phyloP scores from a whole-genome alignment of 2,113 vertebrate species.

The Irena cyanogastra region DNA sequence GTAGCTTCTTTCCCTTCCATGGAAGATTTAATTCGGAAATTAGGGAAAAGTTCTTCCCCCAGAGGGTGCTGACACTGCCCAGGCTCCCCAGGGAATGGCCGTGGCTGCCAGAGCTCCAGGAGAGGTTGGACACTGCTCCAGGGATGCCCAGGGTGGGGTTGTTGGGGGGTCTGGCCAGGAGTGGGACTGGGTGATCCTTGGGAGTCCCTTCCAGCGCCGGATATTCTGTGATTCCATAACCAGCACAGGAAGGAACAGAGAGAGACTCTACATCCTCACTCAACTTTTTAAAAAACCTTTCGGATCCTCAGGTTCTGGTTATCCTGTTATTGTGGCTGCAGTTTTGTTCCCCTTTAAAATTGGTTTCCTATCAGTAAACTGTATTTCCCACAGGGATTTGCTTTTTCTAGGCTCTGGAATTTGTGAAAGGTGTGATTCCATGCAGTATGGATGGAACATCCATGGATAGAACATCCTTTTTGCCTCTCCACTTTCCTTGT shows the following conservation, averaged over 20 bases:
- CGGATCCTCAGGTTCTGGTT: not conserved
- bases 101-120: not conserved
- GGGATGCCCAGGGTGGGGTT: rapidly evolving
- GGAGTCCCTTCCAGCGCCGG: not conserved
- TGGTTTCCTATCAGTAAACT: not conserved
- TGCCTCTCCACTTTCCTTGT: not conserved
- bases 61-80: not conserved
- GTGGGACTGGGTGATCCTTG: not conserved
- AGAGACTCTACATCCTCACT: not conserved
- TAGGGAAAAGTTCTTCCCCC: not conserved
- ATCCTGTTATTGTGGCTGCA: not conserved
- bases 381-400: not conserved
- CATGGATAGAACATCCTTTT: not conserved
- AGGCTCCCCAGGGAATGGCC: not conserved
- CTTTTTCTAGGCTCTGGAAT: not conserved
- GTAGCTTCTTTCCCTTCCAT: too few relatives aligned
- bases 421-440: not conserved
- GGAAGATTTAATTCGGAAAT: not conserved
- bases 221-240: not conserved
- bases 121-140: rapidly evolving
- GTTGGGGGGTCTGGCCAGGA: not conserved
- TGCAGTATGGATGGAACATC: not conserved
- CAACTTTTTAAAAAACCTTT: not conserved
- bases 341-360: not conserved
- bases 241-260: not conserved